A percentile compares a stretch with the other conserved stretches of the same genome.
Evolutionary conservation across 2,113 vertebrate genomes (phyloP).

Genomic region (Lasiurus borealis): DNA sequence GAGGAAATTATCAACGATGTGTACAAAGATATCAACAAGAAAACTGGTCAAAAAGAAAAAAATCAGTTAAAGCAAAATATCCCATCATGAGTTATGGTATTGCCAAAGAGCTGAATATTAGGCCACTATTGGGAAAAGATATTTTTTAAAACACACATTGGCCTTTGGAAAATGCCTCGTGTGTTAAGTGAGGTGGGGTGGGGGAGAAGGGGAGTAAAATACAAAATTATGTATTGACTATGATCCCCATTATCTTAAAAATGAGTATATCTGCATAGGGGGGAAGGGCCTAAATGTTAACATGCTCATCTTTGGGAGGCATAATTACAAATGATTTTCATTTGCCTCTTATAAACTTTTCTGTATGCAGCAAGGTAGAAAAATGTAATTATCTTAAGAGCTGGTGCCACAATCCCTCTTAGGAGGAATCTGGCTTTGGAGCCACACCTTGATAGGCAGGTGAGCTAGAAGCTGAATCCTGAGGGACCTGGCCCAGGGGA

Average conservation of each 20-base stretch:
- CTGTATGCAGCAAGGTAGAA: conserved; percentile 56
- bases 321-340: conserved; percentile 71
- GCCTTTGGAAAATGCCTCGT: conserved; percentile 53
- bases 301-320: conserved; percentile 38
- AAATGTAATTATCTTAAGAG: conserved; percentile 60
- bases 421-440: conserved; percentile 21
- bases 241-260: conserved; percentile 61
- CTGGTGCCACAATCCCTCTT: conserved; percentile 18
- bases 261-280: not conserved
- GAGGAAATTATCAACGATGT: not conserved
- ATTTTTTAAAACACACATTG: conserved; percentile 39
- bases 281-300: conserved; percentile 57
- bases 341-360: conserved; percentile 73
- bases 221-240: not conserved
- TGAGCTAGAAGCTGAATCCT: not conserved
- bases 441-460: not conserved
- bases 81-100: not conserved
- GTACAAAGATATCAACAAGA: conserved; percentile 6
- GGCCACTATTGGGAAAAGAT: not conserved
- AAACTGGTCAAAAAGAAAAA: not conserved
- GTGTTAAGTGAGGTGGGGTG: not conserved
- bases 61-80: conserved; percentile 50
- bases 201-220: not conserved
- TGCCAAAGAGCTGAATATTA: conserved; percentile 5
- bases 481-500: not conserved